These are phyloP conservation scores for Pelosia muscerda DNA, from an alignment of 2,888 invertebrate genomes.

Conservation along the genomic window DNA sequence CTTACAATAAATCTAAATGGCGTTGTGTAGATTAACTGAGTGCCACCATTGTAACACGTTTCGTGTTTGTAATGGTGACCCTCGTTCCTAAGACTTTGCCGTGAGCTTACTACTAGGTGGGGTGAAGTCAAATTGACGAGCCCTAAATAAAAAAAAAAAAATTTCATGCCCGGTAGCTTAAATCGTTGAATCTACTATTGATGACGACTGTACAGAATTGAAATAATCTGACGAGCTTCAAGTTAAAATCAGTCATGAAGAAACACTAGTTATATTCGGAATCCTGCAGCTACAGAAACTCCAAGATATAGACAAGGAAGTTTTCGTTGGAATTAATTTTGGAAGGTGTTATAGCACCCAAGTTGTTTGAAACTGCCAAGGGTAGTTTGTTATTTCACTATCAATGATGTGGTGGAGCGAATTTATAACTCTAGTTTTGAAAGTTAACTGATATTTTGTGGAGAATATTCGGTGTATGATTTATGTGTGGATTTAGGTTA, in stretches of 20 bases:
- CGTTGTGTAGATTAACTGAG: too few species aligned
- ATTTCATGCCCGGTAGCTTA: too few species aligned
- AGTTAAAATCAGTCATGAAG: neutral
- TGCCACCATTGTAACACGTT: too few species aligned
- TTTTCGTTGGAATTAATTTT: neutral
- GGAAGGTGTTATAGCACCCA: neutral
- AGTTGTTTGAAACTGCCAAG: neutral
- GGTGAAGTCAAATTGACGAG: too few species aligned
- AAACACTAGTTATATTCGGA: neutral
- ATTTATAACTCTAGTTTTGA: neutral
- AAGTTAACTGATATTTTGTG: neutral
- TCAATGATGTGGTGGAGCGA: neutral
- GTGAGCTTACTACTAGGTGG: too few species aligned
- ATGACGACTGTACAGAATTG: neutral
- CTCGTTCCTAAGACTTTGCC: too few species aligned
- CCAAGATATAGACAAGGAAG: neutral
- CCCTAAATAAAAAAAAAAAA: too few species aligned
- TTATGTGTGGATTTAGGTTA: too few species aligned
- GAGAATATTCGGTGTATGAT: neutral
- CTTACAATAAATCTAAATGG: too few species aligned
- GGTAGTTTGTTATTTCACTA: neutral
- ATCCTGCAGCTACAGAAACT: conserved; percentile 2
- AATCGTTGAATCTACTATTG: too few species aligned
- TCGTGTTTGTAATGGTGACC: too few species aligned
- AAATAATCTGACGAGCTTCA: neutral